These are phyloP conservation scores for Saturnia japonica DNA, from an alignment of 2,888 invertebrate genomes.

Conservation along the genomic window DNA sequence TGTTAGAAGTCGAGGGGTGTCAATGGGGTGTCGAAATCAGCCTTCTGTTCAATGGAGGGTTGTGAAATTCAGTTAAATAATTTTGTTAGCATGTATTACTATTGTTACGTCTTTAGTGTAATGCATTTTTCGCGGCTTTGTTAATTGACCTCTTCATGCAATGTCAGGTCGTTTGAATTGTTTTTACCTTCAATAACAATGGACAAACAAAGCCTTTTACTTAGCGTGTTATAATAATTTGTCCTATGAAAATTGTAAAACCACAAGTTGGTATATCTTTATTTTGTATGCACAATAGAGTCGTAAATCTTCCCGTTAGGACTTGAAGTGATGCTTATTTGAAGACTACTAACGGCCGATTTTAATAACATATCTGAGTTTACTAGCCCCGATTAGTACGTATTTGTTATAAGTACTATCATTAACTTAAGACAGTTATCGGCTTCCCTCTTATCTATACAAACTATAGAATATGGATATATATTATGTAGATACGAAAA, in stretches of 20 bases:
- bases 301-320: too few species aligned
- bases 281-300: too few species aligned
- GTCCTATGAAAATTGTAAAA: slow-evolving; percentile 10
- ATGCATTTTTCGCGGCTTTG: slow-evolving; percentile 56
- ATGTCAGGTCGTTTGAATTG: slow-evolving; percentile 59
- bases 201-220: slow-evolving; percentile 18
- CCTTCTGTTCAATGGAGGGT: slow-evolving; percentile 61
- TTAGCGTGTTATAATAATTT: slow-evolving; percentile 18
- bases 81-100: slow-evolving; percentile 66
- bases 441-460: too few species aligned
- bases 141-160: slow-evolving; percentile 68
- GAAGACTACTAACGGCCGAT: not conserved
- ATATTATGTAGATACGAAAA: too few species aligned
- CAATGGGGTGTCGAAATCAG: slow-evolving; percentile 68
- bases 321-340: too few species aligned
- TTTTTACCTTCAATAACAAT: slow-evolving; percentile 44
- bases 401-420: too few species aligned
- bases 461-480: too few species aligned
- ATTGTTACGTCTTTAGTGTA: slow-evolving; percentile 63
- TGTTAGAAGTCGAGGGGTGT: slow-evolving; percentile 56
- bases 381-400: too few species aligned
- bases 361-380: too few species aligned
- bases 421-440: too few species aligned
- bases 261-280: not conserved
- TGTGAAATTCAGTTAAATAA: slow-evolving; percentile 68